phyloP scores from a whole-genome alignment of 1,140 invertebrate genomes.

The Batillaria attramentaria region DNA sequence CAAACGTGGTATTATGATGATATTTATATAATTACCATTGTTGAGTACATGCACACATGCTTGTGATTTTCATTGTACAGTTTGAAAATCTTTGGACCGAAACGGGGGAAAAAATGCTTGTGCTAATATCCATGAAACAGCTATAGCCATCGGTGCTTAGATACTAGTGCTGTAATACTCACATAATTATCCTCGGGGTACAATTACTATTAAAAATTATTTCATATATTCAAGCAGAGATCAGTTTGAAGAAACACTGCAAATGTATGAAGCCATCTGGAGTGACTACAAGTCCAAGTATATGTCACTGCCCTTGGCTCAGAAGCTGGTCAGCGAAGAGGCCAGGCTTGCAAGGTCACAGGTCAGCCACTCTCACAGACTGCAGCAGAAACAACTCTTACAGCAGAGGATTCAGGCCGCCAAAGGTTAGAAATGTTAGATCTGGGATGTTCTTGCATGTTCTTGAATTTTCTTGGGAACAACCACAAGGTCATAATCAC shows the following conservation, averaged over 20 bases:
- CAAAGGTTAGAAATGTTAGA: background rate
- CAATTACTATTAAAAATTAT: background rate
- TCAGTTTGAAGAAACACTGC: slow-evolving; percentile 4
- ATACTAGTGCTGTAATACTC: too few species aligned
- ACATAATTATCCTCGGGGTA: background rate
- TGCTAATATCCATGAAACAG: too few species aligned
- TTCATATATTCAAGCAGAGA: too few species aligned
- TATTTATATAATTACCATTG: background rate
- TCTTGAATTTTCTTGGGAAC: too few species aligned
- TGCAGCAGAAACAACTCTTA: background rate
- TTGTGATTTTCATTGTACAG: too few species aligned
- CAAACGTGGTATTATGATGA: background rate
- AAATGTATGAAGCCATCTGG: slow-evolving; percentile 14
- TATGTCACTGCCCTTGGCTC: slow-evolving; percentile 3
- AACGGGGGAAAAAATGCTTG: too few species aligned
- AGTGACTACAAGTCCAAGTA: slow-evolving; percentile 4
- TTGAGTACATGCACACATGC: background rate
- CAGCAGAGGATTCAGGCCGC: background rate
- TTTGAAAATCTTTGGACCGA: too few species aligned
- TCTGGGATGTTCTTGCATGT: too few species aligned
- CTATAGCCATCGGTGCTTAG: too few species aligned
- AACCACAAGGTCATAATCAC: too few species aligned
- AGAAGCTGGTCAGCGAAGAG: background rate
- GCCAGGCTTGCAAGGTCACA: background rate
- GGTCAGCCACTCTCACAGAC: background rate